Evolutionary conservation across 30 jellyfish, hydroid and myxozoan species (phyloP).

Genomic region (Aurelia coerulea): DNA sequence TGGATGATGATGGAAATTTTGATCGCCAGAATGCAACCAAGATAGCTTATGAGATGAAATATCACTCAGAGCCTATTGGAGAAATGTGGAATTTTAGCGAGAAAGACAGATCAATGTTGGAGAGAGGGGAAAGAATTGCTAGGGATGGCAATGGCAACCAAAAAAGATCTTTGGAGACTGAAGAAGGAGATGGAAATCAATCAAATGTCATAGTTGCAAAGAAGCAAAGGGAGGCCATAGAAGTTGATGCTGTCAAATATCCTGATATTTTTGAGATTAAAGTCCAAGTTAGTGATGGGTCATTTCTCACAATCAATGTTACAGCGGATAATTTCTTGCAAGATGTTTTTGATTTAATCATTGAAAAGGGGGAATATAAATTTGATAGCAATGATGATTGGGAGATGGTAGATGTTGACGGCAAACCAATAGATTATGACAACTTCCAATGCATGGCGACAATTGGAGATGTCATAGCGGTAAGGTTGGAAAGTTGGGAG

Average conservation of each 20-base stretch:
- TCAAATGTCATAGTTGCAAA: too few relatives aligned
- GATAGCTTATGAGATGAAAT: conserved; percentile 6
- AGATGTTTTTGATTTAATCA: background rate
- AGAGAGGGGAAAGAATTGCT: background rate
- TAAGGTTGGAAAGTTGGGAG: background rate
- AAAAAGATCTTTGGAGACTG: background rate
- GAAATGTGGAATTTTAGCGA: background rate
- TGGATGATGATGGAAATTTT: background rate
- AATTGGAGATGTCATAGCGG: too few relatives aligned
- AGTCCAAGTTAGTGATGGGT: background rate
- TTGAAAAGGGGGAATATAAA: background rate
- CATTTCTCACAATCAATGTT: background rate
- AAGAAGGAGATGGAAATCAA: background rate
- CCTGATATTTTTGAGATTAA: background rate
- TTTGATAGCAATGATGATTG: background rate
- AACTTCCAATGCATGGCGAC: too few relatives aligned
- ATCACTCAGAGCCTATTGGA: background rate
- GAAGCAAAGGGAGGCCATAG: background rate
- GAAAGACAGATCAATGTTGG: background rate
- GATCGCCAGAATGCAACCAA: conserved; percentile 6
- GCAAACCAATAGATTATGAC: too few relatives aligned
- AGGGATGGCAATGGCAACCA: background rate
- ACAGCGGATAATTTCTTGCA: background rate
- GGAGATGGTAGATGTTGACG: background rate
- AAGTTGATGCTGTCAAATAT: background rate